These are phyloP conservation scores for Troilus luridus DNA, from an alignment of 2,888 invertebrate genomes.

Conservation along the genomic window DNA sequence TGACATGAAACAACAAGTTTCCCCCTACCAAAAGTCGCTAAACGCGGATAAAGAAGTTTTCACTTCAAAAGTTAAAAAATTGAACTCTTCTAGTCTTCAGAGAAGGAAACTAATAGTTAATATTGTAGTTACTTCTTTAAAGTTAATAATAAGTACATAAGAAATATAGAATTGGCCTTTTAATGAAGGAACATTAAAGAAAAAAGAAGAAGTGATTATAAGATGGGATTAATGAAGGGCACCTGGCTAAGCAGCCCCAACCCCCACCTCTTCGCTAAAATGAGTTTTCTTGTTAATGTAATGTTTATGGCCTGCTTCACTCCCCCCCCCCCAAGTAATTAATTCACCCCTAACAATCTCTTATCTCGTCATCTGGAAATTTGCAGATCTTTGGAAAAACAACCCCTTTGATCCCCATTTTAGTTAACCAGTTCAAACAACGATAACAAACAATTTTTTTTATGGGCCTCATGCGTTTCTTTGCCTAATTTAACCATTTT, in stretches of 20 bases:
- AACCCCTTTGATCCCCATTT: neutral
- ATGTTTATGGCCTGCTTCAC: constrained; percentile 46
- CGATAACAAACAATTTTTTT: neutral
- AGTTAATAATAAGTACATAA: constrained; percentile 6
- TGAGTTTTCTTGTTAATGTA: constrained; percentile 36
- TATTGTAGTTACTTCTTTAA: neutral
- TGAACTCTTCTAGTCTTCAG: neutral
- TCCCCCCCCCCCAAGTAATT: neutral
- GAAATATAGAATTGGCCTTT: neutral
- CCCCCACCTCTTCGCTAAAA: neutral
- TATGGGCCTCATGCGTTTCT: neutral
- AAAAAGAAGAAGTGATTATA: constrained; percentile 4
- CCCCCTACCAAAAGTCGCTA: too few species aligned
- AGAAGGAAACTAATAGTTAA: neutral
- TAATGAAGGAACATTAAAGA: constrained; percentile 10
- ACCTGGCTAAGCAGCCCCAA: neutral
- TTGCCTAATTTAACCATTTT: too few species aligned
- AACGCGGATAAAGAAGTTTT: too few species aligned
- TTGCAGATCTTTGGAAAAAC: constrained; percentile 30
- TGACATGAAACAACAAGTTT: too few species aligned
- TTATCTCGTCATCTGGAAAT: constrained; percentile 36
- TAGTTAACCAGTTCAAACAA: neutral
- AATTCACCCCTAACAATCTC: constrained; percentile 38
- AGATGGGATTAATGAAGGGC: constrained; percentile 18
- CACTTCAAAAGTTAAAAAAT: too few species aligned